Evolutionary conservation across 2,797 vertebrate species (phyloP), one percentile per base, ranked within the genome.

Genomic region (Sternotherus odoratus): DNA sequence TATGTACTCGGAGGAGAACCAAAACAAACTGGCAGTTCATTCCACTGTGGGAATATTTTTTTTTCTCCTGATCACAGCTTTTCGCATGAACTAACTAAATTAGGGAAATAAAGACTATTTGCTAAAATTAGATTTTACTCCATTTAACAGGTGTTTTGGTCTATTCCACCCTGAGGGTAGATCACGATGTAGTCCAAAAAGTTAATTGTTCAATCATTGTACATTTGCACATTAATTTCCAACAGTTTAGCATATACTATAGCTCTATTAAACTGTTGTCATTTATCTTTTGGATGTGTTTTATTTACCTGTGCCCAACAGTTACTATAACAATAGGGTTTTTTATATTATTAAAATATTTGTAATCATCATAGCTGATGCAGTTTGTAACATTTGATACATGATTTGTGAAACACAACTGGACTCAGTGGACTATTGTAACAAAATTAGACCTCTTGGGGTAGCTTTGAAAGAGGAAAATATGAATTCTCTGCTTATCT

Each of bases 71-170:
- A 93, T 96, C 8, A 0, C 39, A 93, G 87, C 83, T 95, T 97
- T 96, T 88, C 91, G 82, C 82, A 92, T 91, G 28, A 95, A 95
- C 77, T 96, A 94, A 96, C 88, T 69, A 96, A 96, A 96, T 96
- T 95, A 96, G 74, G 82, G 77, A 94, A 95, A 89, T 94, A 94
- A 95, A 92, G 89, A 12, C 54, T 43, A 90, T 95, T 94, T 95
- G 72, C 39, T 95, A 95, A 97, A 97, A 88, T 96, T 96, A 88
- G 93, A 93, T 96, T 96, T 95, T 96, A 92, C 8, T 36, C 89
- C 95, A 91, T 92, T 95, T 97, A 97, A 97, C 96, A 97, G 97
- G 95, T 97, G 90, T 94, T 94, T 96, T 93, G 93, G 51, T 95
- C 36, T 95, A 95, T 95, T 97, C 96, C 91, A 94, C 91, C 94